These are phyloP conservation scores for Micropoecilia bifurca DNA, from an alignment of 2,797 vertebrate species.

Conservation along the genomic window DNA sequence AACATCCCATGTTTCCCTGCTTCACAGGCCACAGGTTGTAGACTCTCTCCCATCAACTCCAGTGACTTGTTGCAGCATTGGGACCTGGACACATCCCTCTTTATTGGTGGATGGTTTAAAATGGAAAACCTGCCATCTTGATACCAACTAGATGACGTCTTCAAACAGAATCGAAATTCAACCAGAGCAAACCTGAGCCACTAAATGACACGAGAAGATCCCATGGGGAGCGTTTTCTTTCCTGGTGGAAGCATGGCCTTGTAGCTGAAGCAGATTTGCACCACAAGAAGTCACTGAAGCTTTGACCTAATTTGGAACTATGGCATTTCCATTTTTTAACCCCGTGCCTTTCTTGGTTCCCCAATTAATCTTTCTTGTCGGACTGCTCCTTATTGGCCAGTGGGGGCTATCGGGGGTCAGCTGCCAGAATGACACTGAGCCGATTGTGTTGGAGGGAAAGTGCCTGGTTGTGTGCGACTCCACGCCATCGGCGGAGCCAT, in stretches of 20 bases:
- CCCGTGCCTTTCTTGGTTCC: neutral
- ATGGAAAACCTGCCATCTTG: conserved; percentile 19
- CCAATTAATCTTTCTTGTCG: conserved; percentile 25
- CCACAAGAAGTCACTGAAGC: neutral
- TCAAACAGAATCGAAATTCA: neutral
- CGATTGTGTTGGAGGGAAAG: conserved; percentile 83
- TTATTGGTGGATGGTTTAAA: conserved; percentile 13
- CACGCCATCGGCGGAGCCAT: conserved; percentile 74
- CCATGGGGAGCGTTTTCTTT: conserved; percentile 1
- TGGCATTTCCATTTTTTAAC: conserved; percentile 33
- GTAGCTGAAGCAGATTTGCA: conserved; percentile 18
- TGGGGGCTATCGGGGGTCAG: conserved; percentile 52
- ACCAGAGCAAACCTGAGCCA: neutral
- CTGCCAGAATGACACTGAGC: conserved; percentile 84
- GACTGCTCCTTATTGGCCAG: conserved; percentile 59
- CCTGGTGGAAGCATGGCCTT: conserved; percentile 27
- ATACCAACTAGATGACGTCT: neutral
- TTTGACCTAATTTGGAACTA: conserved; percentile 34
- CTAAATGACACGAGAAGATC: neutral
- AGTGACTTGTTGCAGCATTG: conserved; percentile 6
- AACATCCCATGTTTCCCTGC: conserved; percentile 4
- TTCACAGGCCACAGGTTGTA: conserved; percentile 33
- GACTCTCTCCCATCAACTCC: conserved; percentile 7
- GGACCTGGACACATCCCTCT: conserved; percentile 14
- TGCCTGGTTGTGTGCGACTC: conserved; percentile 86